phyloP scores from a whole-genome alignment of 2,113 vertebrate genomes.

The Meleagris gallopavo region DNA sequence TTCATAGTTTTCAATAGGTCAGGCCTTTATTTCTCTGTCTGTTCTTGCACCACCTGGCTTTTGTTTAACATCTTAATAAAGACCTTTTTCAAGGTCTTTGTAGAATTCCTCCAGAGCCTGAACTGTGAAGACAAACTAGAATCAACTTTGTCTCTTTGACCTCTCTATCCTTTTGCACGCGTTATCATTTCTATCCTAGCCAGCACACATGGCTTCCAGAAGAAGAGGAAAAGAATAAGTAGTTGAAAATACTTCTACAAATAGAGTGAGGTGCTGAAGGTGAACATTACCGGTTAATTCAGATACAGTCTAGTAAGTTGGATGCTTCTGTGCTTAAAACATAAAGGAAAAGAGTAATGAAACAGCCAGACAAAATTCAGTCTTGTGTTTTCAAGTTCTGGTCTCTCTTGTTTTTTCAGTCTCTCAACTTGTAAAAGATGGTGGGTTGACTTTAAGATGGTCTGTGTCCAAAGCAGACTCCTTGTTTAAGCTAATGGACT shows the following conservation, averaged over 20 bases:
- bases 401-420: slow-evolving; percentile 19
- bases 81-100: slow-evolving; percentile 50
- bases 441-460: slow-evolving; percentile 24
- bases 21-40: slow-evolving; percentile 33
- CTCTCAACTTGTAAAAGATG: slow-evolving; percentile 8
- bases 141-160: slow-evolving; percentile 18
- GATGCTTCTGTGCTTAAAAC: slow-evolving; percentile 20
- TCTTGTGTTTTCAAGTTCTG: slow-evolving; percentile 4
- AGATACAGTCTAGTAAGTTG: slow-evolving; percentile 20
- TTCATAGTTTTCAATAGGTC: neutral
- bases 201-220: slow-evolving; percentile 23
- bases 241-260: slow-evolving; percentile 10
- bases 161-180: neutral
- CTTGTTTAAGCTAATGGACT: slow-evolving; percentile 32
- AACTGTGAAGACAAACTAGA: neutral
- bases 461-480: slow-evolving; percentile 53
- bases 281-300: slow-evolving; percentile 20
- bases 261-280: slow-evolving; percentile 20
- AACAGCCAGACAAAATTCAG: slow-evolving; percentile 6
- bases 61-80: slow-evolving; percentile 36
- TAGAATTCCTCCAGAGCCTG: slow-evolving; percentile 47
- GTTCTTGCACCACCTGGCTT: slow-evolving; percentile 28
- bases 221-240: neutral
- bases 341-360: slow-evolving; percentile 39
- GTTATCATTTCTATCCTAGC: neutral